These are phyloP conservation scores for Carposina sasakii DNA, from an alignment of 1,140 invertebrate species.

Conservation along the genomic window DNA sequence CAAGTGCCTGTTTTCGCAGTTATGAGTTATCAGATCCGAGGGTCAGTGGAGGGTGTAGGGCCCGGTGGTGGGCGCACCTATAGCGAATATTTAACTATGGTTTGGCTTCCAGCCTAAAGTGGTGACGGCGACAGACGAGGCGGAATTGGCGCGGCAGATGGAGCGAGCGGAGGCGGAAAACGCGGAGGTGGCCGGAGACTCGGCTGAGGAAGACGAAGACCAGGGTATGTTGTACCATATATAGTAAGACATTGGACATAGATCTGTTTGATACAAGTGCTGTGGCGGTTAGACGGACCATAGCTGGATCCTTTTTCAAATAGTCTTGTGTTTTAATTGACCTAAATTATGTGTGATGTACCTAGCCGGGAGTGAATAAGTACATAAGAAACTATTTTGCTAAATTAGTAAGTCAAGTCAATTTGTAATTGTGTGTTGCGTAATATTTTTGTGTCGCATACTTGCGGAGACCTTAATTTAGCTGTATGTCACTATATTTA, in stretches of 20 bases:
- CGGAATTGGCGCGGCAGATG: constrained; percentile 93
- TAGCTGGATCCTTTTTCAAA: background rate
- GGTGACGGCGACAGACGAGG: constrained; percentile 97
- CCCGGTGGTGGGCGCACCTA: too few relatives aligned
- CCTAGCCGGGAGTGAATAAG: background rate
- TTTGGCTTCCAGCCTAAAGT: constrained; percentile 91
- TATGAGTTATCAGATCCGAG: too few relatives aligned
- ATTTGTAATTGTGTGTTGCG: background rate
- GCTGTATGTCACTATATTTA: too few relatives aligned
- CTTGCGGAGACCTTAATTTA: too few relatives aligned
- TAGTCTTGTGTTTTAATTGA: background rate
- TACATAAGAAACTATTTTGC: background rate
- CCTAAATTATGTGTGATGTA: background rate
- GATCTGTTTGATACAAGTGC: background rate
- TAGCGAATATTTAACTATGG: too few relatives aligned
- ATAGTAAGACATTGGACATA: background rate
- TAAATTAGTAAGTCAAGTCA: background rate
- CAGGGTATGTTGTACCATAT: constrained; percentile 35
- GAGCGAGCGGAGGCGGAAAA: constrained; percentile 95
- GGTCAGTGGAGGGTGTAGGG: too few relatives aligned
- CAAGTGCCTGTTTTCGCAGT: too few relatives aligned
- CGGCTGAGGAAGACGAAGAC: constrained; percentile 87
- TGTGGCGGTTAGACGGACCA: too few relatives aligned
- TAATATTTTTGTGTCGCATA: background rate
- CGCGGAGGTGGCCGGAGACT: constrained; percentile 92